Percentiles rank a stretch among this genome's conserved stretches.
phyloP scores from a whole-genome alignment of 2,888 invertebrate species.

The Chrysolina oricalcia region DNA sequence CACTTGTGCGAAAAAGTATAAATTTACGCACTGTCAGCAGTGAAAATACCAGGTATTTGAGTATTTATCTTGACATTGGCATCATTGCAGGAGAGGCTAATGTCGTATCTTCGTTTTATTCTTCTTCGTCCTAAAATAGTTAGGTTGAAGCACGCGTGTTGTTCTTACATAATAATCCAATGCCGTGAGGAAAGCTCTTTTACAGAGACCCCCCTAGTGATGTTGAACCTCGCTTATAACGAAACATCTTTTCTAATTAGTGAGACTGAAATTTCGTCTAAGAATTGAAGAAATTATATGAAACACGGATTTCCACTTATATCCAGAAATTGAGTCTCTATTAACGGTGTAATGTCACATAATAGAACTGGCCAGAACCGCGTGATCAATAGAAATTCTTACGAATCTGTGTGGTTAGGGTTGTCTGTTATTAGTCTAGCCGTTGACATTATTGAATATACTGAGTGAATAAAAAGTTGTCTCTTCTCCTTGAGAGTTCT shows the following conservation, averaged over 20 bases:
- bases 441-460: neutral
- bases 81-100: neutral
- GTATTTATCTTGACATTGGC: conserved; percentile 5
- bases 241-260: conserved; percentile 5
- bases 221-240: conserved; percentile 1
- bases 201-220: conserved; percentile 6
- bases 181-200: conserved; percentile 2
- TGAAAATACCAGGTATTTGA: neutral
- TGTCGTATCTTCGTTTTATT: neutral
- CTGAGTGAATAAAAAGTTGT: neutral
- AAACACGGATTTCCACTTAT: conserved; percentile 16
- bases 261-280: neutral
- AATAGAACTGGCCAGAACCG: neutral
- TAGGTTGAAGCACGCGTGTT: conserved; percentile 15
- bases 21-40: too few relatives aligned
- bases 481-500: too few relatives aligned
- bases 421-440: neutral
- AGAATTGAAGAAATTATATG: conserved; percentile 7
- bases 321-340: neutral
- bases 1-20: too few relatives aligned
- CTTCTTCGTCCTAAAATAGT: neutral
- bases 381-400: neutral
- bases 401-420: neutral
- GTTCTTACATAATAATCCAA: conserved; percentile 4
- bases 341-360: neutral